These are phyloP conservation scores for Mallotus villosus DNA, from an alignment of 2,797 vertebrate genomes.

Conservation along the genomic window DNA sequence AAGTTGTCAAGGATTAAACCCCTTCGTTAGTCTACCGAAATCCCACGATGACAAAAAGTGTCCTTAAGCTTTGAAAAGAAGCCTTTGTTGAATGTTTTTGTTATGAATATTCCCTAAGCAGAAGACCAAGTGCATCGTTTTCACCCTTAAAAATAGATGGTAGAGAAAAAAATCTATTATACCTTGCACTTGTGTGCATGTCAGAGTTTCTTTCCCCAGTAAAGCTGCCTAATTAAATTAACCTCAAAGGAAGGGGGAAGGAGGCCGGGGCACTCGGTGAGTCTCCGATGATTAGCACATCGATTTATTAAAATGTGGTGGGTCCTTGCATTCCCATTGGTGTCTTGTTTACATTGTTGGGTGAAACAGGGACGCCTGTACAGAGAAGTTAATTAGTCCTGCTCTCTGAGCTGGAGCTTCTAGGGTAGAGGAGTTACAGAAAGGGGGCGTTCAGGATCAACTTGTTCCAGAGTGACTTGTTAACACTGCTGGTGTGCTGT, in stretches of 20 bases:
- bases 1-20: constrained; percentile 65
- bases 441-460: neutral
- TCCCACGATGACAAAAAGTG: constrained; percentile 49
- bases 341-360: constrained; percentile 71
- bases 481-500: constrained; percentile 18
- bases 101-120: constrained; percentile 64
- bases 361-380: constrained; percentile 40
- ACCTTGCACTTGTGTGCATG: constrained; percentile 61
- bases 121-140: constrained; percentile 45
- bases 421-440: neutral
- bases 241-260: constrained; percentile 69
- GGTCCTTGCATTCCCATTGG: constrained; percentile 39
- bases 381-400: constrained; percentile 12
- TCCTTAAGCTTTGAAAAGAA: constrained; percentile 57
- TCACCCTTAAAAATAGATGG: constrained; percentile 58
- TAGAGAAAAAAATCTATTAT: constrained; percentile 68
- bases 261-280: constrained; percentile 48
- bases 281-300: constrained; percentile 71
- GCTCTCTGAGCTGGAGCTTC: constrained; percentile 31
- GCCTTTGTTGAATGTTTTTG: constrained; percentile 66
- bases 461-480: constrained; percentile 32
- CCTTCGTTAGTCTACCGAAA: constrained; percentile 52
- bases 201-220: constrained; percentile 21
- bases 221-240: constrained; percentile 76
- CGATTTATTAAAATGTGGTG: constrained; percentile 76